Conservation (phyloP, 2,888 invertebrate species). For the Resseliella maxima region DNA sequence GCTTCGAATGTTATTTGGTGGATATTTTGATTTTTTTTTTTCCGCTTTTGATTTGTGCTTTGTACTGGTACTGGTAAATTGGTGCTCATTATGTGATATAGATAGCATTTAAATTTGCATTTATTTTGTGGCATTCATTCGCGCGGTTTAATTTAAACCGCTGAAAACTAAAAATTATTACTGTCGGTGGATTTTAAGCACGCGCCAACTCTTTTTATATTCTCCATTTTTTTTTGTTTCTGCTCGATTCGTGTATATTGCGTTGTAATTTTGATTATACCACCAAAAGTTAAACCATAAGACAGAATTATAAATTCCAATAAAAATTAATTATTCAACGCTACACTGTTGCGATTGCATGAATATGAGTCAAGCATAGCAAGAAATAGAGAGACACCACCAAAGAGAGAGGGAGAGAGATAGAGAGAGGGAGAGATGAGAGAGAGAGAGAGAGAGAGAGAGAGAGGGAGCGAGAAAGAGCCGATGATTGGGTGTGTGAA, state of each 20-base stretch:
- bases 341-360: background rate
- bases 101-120: conserved; percentile 8
- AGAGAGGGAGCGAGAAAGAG: no score
- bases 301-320: background rate
- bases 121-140: background rate
- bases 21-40: background rate
- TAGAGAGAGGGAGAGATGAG: no score
- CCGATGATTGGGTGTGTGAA: no score
- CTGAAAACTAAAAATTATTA: background rate
- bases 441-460: no score
- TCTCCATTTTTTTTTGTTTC: background rate
- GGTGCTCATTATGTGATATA: background rate
- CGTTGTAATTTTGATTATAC: background rate
- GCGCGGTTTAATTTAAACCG: background rate
- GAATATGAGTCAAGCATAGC: background rate
- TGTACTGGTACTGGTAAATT: background rate
- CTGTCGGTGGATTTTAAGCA: background rate
- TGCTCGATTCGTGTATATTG: background rate
- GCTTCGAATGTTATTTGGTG: background rate
- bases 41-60: background rate
- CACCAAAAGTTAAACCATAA: background rate
- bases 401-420: background rate
- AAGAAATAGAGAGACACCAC: background rate
- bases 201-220: background rate
- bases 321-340: conserved; percentile 10